Conservation (phyloP, 2,113 vertebrate species). For the Castor canadensis region DNA sequence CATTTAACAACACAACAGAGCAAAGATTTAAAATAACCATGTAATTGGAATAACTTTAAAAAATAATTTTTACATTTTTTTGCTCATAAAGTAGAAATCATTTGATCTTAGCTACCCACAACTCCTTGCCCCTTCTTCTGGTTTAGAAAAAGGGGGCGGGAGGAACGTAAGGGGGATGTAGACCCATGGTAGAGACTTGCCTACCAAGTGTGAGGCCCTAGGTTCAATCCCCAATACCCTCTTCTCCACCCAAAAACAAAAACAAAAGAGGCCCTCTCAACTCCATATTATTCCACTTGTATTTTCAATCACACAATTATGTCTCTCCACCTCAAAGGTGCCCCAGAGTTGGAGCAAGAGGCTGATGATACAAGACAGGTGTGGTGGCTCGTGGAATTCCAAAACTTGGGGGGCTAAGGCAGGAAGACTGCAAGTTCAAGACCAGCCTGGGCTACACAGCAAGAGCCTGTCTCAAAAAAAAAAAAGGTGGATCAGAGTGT, state of each 20-base stretch:
- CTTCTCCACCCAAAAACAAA: too few relatives aligned
- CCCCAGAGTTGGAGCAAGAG: not conserved
- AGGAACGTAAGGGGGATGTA: too few relatives aligned
- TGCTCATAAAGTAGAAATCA: not conserved
- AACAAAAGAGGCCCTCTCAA: not conserved
- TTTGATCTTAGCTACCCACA: slow-evolving; percentile 4
- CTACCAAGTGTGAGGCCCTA: too few relatives aligned
- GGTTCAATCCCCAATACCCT: too few relatives aligned
- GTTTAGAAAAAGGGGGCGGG: not conserved
- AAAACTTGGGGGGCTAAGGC: too few relatives aligned
- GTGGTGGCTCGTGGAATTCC: too few relatives aligned
- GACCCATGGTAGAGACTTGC: not conserved
- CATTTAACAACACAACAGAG: slow-evolving; percentile 8
- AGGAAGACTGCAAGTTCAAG: too few relatives aligned
- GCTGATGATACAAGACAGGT: too few relatives aligned
- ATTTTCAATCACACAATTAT: not conserved
- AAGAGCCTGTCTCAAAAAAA: too few relatives aligned
- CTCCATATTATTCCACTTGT: not conserved
- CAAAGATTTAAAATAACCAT: not conserved
- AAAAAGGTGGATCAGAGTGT: too few relatives aligned
- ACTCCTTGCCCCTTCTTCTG: not conserved
- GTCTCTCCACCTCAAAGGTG: not conserved
- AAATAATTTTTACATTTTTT: slow-evolving; percentile 22
- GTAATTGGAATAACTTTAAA: too few relatives aligned
- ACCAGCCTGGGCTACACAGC: too few relatives aligned